Evolutionary conservation across 1,140 invertebrate species (phyloP), one percentile per base, ranked within the genome.

Genomic region (Drosophila lacteicornis): DNA sequence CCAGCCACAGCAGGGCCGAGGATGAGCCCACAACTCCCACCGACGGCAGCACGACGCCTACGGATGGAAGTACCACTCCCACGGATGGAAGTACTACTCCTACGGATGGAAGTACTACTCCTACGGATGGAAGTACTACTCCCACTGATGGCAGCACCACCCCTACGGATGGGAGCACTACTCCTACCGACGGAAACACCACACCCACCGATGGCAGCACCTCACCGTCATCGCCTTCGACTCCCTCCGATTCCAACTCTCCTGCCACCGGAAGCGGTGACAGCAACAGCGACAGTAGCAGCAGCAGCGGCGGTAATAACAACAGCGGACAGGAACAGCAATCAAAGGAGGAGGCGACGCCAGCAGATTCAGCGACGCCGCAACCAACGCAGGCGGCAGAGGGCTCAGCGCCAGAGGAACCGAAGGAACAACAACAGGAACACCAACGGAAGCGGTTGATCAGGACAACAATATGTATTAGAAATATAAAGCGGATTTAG

Each of bases 331-430:
- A 17, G 4, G 0, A 58, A 25, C 7, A 62, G 4, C 22, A 60
- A 27, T 30, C 42, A n/a, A 5, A 59, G 30, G n/a, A 57, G 7
- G 11, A 65, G 1, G 17, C 11, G 49, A 12, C 49, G 57, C 49
- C 47, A 56, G 27, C 42, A 53, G 19, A 25, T 50, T 12, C 43
- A 27, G 36, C 70, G 50, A 13, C 70, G 17, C 12, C 70, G 70
- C 36, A 63, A 51, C 12, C 67, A 47, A n/a, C 60, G 60, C 27
- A 25, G 38, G 46, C 62, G 62, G 13, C 68, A 56, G 27, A 56
- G 61, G 19, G n/a, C 43, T 22, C 43, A 50, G 27, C 71, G 71
- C 17, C 74, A 42, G 27, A 76, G 46, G 46, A 75, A 73, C 33
- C 53, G 66, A 30, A 38, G 53, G 13, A 75, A 60, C 38, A 50